Conservation (phyloP, 2,113 vertebrate species). For the Megaptera novaeangliae region DNA sequence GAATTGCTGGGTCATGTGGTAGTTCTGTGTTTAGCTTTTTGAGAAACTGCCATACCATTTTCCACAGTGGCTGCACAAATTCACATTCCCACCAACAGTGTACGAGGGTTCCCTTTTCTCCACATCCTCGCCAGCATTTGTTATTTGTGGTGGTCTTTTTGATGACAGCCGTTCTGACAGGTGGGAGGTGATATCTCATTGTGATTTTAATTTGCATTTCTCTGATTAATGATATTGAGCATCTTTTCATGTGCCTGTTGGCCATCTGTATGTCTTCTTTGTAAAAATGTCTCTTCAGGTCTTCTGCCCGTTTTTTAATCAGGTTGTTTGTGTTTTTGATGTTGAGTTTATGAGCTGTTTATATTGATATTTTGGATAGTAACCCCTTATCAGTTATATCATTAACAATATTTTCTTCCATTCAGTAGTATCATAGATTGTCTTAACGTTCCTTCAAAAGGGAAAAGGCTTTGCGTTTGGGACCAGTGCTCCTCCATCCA, state of each 20-base stretch:
- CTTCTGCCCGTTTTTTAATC: background rate
- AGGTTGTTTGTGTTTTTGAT: background rate
- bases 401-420: background rate
- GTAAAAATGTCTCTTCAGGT: background rate
- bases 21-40: background rate
- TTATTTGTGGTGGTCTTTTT: background rate
- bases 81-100: background rate
- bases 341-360: background rate
- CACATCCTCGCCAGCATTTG: background rate
- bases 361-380: background rate
- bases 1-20: background rate
- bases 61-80: background rate
- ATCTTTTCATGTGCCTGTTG: background rate
- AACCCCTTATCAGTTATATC: background rate
- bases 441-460: background rate
- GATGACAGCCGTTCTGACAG: background rate
- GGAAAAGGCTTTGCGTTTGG: background rate
- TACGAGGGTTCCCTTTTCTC: background rate
- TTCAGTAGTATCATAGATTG: background rate
- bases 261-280: background rate
- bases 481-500: background rate
- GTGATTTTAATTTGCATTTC: background rate
- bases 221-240: background rate
- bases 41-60: background rate
- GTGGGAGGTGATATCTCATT: background rate